Percentiles rank a stretch among this genome's conserved stretches.
Conservation (phyloP, 1,140 invertebrate species). For the Drosophila orena region DNA sequence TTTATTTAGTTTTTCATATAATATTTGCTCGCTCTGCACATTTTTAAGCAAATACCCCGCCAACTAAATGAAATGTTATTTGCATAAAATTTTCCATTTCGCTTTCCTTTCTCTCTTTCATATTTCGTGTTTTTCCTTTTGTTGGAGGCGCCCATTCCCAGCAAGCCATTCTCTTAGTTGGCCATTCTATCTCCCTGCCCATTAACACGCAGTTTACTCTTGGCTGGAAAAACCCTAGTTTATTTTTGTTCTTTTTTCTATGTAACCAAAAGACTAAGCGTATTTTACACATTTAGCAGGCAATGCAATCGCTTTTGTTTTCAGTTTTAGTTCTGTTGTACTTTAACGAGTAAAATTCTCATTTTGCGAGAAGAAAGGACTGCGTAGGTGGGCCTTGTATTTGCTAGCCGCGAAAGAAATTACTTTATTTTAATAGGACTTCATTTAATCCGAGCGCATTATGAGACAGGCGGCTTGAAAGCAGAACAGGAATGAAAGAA, state of each 20-base stretch:
- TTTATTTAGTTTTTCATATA: conserved; percentile 81
- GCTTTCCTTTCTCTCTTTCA: conserved; percentile 43
- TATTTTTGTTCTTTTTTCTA: not conserved
- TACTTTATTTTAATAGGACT: conserved; percentile 83
- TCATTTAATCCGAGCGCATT: conserved; percentile 78
- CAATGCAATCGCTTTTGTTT: conserved; percentile 56
- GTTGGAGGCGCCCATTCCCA: conserved; percentile 29
- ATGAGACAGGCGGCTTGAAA: conserved; percentile 48
- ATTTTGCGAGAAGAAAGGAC: conserved; percentile 10
- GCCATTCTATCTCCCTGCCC: conserved; percentile 52
- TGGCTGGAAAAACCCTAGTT: conserved; percentile 26
- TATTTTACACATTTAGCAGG: conserved; percentile 77
- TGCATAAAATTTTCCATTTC: conserved; percentile 75
- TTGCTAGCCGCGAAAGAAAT: conserved; percentile 65
- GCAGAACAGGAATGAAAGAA: conserved; percentile 10
- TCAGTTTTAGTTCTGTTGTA: conserved; percentile 64
- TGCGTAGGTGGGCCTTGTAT: conserved; percentile 47
- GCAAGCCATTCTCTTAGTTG: conserved; percentile 4
- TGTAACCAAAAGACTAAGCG: conserved; percentile 52
- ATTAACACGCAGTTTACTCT: conserved; percentile 77
- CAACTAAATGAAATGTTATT: conserved; percentile 81
- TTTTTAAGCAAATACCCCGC: conserved; percentile 76
- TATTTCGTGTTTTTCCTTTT: conserved; percentile 64
- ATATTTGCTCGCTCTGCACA: conserved; percentile 78
- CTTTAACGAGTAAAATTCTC: conserved; percentile 45